A percentile compares a stretch with the other conserved stretches of the same genome.
phyloP scores from a whole-genome alignment of 2,888 invertebrate species.

The Hemistola chrysoprasaria region DNA sequence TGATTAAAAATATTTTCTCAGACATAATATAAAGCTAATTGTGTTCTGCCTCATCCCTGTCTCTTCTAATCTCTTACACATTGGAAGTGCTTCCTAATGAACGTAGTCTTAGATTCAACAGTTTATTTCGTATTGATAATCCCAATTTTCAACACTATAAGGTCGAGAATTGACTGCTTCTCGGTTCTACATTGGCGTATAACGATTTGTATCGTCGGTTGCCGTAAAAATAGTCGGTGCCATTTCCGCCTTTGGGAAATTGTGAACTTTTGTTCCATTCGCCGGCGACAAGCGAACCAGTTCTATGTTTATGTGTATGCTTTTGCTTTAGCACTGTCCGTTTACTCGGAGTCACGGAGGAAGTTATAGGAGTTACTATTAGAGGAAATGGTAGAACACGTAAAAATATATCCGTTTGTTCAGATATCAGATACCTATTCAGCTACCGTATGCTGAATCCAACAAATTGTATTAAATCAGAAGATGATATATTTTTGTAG shows the following conservation, averaged over 20 bases:
- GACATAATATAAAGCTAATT: slow-evolving; percentile 28
- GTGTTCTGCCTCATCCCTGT: slow-evolving; percentile 49
- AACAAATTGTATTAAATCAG: too few species aligned
- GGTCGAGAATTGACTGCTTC: slow-evolving; percentile 48
- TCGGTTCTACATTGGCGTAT: slow-evolving; percentile 31
- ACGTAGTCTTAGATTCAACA: slow-evolving; percentile 35
- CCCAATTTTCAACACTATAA: slow-evolving; percentile 37
- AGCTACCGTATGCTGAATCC: too few species aligned
- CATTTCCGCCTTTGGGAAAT: slow-evolving; percentile 73
- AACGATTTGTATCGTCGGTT: slow-evolving; percentile 49
- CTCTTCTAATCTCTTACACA: slow-evolving; percentile 48
- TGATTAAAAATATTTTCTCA: too few species aligned
- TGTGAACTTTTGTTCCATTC: slow-evolving; percentile 66
- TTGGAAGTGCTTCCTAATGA: slow-evolving; percentile 65
- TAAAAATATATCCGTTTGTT: slow-evolving; percentile 5
- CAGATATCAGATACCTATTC: not conserved
- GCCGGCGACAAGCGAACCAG: slow-evolving; percentile 39
- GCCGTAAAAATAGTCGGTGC: slow-evolving; percentile 68
- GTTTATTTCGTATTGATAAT: slow-evolving; percentile 15
- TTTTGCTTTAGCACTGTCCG: slow-evolving; percentile 18
- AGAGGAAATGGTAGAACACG: slow-evolving; percentile 7
- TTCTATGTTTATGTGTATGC: slow-evolving; percentile 35
- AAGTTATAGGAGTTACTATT: slow-evolving; percentile 11
- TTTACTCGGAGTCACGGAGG: not conserved
- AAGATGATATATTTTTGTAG: too few species aligned